These are phyloP conservation scores for Cephalopachus bancanus DNA, from an alignment of 2,797 vertebrate genomes.

Conservation along the genomic window DNA sequence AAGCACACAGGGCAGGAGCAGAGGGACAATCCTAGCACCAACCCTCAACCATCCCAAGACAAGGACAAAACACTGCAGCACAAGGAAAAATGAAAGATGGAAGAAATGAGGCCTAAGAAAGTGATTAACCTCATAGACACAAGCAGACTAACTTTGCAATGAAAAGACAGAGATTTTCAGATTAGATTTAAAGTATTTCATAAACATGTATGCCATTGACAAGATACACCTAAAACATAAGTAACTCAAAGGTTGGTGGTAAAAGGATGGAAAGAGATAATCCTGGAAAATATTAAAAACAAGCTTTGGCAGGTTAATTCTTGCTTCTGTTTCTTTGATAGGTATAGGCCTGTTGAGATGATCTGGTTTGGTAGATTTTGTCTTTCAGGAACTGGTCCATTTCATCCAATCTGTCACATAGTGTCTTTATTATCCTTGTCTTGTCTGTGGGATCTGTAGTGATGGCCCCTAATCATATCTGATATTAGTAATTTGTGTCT, in stretches of 20 bases:
- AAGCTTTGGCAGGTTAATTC: background rate
- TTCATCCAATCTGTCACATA: background rate
- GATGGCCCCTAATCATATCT: background rate
- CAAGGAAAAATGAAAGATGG: background rate
- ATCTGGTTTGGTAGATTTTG: background rate
- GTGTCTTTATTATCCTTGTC: background rate
- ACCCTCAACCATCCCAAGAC: background rate
- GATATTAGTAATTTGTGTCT: too few relatives aligned
- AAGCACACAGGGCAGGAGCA: background rate
- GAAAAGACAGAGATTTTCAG: background rate
- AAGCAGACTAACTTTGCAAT: background rate
- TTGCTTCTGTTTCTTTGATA: background rate
- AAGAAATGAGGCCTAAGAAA: background rate
- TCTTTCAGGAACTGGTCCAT: background rate
- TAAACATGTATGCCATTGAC: background rate
- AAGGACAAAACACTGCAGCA: background rate
- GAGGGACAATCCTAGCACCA: background rate
- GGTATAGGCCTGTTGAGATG: background rate
- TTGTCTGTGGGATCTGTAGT: background rate
- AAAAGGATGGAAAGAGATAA: background rate
- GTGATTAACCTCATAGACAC: background rate
- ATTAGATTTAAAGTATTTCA: background rate
- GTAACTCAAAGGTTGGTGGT: background rate
- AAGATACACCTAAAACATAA: background rate
- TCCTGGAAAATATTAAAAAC: background rate